Percentiles rank a stretch among this genome's conserved stretches.
Evolutionary conservation across 2,113 vertebrate species (phyloP).

Genomic region (Peromyscus maniculatus): DNA sequence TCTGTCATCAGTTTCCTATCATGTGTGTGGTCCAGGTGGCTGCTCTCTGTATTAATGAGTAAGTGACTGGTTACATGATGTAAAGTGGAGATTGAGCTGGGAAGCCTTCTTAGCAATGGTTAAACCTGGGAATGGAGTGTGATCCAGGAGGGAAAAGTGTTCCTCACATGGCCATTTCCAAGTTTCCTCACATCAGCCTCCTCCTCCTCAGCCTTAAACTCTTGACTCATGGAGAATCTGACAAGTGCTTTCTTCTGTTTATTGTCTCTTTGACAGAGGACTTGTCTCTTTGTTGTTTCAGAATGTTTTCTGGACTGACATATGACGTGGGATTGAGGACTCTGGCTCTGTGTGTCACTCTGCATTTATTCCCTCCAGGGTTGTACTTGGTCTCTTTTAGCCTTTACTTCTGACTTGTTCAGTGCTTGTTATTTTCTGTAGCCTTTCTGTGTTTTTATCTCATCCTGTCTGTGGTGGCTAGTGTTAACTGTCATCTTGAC

Average conservation of each 20-base stretch:
- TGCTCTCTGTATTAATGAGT: neutral
- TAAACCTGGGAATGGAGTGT: neutral
- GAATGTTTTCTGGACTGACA: neutral
- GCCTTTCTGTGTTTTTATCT: neutral
- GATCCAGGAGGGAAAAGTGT: neutral
- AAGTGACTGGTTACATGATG: neutral
- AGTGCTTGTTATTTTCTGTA: neutral
- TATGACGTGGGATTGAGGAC: neutral
- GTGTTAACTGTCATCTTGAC: neutral
- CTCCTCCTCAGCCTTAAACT: neutral
- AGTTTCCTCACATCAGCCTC: too few species aligned
- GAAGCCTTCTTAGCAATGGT: neutral
- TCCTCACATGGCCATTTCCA: neutral
- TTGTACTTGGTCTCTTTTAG: too few species aligned
- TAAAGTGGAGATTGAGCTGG: neutral
- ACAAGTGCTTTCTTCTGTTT: neutral
- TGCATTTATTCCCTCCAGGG: neutral
- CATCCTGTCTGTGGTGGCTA: too few species aligned
- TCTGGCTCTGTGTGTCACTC: neutral
- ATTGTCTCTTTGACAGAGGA: neutral
- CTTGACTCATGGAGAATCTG: neutral
- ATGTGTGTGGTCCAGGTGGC: neutral
- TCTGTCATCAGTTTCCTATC: neutral
- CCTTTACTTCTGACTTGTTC: too few species aligned
- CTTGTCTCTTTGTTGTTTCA: neutral